Base-by-base conservation (phyloP, 2,888 invertebrate genomes). In the Clunio marinus region DNA sequence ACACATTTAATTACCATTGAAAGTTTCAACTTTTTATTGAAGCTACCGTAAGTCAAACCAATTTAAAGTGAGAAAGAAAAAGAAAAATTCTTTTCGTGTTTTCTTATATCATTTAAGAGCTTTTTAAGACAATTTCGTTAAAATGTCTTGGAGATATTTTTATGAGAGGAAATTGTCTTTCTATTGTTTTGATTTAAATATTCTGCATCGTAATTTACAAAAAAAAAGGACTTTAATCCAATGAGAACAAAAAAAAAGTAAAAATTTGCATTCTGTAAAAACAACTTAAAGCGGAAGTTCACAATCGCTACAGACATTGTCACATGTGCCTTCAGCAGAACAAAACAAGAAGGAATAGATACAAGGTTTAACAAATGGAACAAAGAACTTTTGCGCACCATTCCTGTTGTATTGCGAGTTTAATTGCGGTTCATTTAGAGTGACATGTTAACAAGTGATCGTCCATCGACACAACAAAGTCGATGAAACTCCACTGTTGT, bases 231-330 rank as follows among this genome's bases (percentile, higher is more conserved):
- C 27, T 51, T 51, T 57, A 57, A 27, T 51, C 57, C n/a, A n/a
- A n/a, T 57, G 57, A 2, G 45, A 45, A 15, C 45, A 17, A 32
- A 10, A 4, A 32, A 32, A 32, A 7, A 15, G 45, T 13, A 13
- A 22, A 4, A 4, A 57, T 57, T 57, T 57, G 57, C 60, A 60
- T 60, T 17, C n/a, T n/a, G n/a, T n/a, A n/a, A n/a, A n/a, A 15
- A 15, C 59, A 59, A 28, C 28, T 24, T 24, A 35, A 24, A 37
- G 32, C 28, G 60, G 60, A 60, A 60, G 60, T 60, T 17, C 60
- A 37, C 37, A 17, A 60, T 58, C 25, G 28, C 17, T n/a, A 32
- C 58, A 27, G 37, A 60, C 41, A 24, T 60, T 60, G 59, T 60
- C 24, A 37, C 60, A 60, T 35, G 60, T 41, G 60, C 20, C 10